Evolutionary conservation across 2,888 invertebrate species (phyloP).

Genomic region (Elegia similella): DNA sequence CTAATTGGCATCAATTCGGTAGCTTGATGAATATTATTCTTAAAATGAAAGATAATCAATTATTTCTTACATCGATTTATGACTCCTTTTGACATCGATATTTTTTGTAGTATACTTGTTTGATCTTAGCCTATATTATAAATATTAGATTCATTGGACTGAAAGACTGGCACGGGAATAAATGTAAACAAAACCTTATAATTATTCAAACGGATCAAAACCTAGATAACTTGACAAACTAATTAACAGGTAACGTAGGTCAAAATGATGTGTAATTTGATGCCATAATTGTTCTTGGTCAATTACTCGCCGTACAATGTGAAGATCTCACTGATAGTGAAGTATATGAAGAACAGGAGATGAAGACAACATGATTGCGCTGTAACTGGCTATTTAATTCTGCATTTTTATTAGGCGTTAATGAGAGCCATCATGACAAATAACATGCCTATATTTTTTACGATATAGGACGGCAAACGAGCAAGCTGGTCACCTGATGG

Average conservation of each 20-base stretch:
- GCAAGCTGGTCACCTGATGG: no score
- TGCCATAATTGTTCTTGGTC: conserved; percentile 15
- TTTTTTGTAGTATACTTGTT: no score
- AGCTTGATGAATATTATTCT: no score
- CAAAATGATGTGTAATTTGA: conserved; percentile 19
- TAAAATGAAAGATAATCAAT: no score
- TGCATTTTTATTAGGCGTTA: neutral
- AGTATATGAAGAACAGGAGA: conserved; percentile 4
- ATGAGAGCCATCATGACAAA: neutral
- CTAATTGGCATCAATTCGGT: no score
- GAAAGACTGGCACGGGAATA: neutral
- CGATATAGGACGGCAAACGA: no score
- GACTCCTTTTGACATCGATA: no score
- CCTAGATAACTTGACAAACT: conserved; percentile 21
- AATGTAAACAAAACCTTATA: neutral
- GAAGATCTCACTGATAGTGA: conserved; percentile 6
- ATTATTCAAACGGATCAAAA: conserved; percentile 10
- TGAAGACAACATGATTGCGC: neutral
- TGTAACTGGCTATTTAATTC: neutral
- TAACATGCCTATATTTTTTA: neutral
- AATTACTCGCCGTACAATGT: conserved; percentile 15
- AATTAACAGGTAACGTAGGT: conserved; percentile 20
- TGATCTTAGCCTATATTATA: no score
- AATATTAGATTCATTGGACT: no score
- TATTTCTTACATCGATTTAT: no score